Evolutionary conservation across 1,140 invertebrate species (phyloP), one percentile per base, ranked within the genome.

Genomic region (Papilio aristodemus): DNA sequence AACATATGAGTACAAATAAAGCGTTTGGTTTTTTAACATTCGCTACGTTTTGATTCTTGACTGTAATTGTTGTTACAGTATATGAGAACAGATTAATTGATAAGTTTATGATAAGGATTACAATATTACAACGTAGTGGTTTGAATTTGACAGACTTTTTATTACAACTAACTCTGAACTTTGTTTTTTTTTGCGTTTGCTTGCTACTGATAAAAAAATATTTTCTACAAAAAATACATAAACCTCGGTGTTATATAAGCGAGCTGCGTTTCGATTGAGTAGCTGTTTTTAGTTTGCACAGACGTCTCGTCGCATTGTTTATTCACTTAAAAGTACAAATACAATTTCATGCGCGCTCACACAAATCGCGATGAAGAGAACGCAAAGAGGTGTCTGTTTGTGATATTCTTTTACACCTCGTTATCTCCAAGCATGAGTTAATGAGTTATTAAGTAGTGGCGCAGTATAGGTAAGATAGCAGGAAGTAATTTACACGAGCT

Each of bases 311-410:
- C 73, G 69, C 43, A 50, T 39, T 74, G 71, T 81, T 78, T 83
- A 60, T 68, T 77, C 68, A 78, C 74, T 75, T 80, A 83, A 81
- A 78, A 80, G 79, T 75, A 69, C 76, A 83, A 81, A 83, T 58
- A 79, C 69, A 71, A 78, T 75, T 81, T 77, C 73, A 77, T 74
- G 74, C 50, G 60, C 37, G 67, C 64, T 72, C 74, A 74, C 66
- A 67, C 50, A 70, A 71, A 71, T 75, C 50, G 72, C 72, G 76
- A 77, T 71, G 73, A 60, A 75, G 75, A 73, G 71, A 76, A 75
- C 62, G 64, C 37, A 80, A 75, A 72, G 75, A 74, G 63, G 74
- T 71, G 69, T 79, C 58, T 76, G 70, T 77, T 77, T 75, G 68
- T 59, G 69, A 74, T 73, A 81, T 77, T 76, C 37, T 64, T 79